phyloP scores from a whole-genome alignment of 2,888 invertebrate genomes.

The Abscondita cerata region DNA sequence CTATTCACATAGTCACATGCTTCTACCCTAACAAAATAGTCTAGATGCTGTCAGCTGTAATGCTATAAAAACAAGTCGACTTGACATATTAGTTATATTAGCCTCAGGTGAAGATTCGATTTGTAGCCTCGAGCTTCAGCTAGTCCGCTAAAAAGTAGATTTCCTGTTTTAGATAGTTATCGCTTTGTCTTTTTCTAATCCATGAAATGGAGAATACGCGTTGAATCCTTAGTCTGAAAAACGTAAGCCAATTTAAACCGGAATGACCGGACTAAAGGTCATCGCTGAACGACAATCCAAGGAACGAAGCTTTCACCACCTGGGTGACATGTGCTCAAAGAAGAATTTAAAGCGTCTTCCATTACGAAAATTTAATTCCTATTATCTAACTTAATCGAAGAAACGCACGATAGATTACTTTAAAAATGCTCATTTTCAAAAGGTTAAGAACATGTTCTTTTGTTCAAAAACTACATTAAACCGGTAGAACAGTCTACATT shows the following conservation, averaged over 20 bases:
- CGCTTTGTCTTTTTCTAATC: constrained; percentile 38
- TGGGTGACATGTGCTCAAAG: constrained; percentile 25
- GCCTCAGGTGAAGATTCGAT: constrained; percentile 45
- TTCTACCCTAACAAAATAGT: constrained; percentile 28
- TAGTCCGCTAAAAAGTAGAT: constrained; percentile 46
- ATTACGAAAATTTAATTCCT: not conserved
- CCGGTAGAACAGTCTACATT: too few species aligned
- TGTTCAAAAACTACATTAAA: too few species aligned
- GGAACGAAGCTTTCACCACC: constrained; percentile 29
- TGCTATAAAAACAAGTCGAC: constrained; percentile 27
- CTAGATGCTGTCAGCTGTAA: constrained; percentile 25
- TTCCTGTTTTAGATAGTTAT: constrained; percentile 39
- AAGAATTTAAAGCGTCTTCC: not conserved
- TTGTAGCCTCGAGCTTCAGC: constrained; percentile 35
- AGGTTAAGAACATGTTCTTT: too few species aligned
- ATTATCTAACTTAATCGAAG: too few species aligned
- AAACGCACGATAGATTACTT: too few species aligned
- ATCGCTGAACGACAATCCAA: constrained; percentile 29
- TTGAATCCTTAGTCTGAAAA: constrained; percentile 13
- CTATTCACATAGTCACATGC: constrained; percentile 25
- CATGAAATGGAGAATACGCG: constrained; percentile 36
- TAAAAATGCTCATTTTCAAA: too few species aligned
- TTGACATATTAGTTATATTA: constrained; percentile 46
- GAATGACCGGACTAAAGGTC: constrained; percentile 25
- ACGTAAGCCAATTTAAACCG: constrained; percentile 31